Conservation (phyloP, 2,113 vertebrate genomes). For the Leucopsar rothschildi region DNA sequence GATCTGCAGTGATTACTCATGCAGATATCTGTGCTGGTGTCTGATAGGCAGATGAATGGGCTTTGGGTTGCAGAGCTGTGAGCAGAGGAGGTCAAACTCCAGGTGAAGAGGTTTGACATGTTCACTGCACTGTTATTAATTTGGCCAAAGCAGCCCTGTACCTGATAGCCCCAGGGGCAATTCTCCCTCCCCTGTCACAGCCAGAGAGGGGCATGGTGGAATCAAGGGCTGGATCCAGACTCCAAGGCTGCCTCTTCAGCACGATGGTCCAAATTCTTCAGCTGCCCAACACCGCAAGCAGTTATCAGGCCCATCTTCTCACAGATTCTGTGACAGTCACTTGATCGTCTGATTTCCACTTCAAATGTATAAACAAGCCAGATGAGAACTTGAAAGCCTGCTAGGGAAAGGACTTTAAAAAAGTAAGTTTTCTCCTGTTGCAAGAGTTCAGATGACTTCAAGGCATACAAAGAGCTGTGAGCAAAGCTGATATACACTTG, state of each 20-base stretch:
- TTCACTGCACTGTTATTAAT: background rate
- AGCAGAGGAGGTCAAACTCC: background rate
- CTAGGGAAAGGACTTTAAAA: background rate
- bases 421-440: background rate
- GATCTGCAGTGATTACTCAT: conserved; percentile 43
- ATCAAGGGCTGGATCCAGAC: accelerated
- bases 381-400: background rate
- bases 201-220: background rate
- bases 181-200: background rate
- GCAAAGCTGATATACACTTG: background rate
- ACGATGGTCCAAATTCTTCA: accelerated
- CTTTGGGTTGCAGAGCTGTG: background rate
- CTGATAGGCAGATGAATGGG: background rate
- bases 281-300: background rate
- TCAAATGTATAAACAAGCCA: background rate
- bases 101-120: background rate
- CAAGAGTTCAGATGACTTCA: background rate
- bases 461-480: background rate
- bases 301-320: background rate
- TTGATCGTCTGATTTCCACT: background rate
- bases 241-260: background rate
- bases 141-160: background rate
- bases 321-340: background rate
- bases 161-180: background rate
- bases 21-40: background rate